Base-by-base conservation (phyloP, 2,888 invertebrate species). In the Tridacna gigas region DNA sequence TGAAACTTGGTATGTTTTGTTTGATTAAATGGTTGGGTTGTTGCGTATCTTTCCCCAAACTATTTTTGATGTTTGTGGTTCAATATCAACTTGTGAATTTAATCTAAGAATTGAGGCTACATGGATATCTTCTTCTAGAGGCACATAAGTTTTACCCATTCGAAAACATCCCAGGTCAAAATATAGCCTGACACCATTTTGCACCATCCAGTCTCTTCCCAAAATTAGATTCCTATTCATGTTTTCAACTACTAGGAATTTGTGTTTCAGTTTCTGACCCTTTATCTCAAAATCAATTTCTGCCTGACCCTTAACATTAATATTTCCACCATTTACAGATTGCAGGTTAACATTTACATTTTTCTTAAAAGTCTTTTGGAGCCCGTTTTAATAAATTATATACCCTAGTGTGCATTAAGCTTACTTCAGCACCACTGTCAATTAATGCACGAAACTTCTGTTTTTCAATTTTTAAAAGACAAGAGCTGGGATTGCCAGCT, bases 151-250 rank as follows among this genome's bases (percentile, higher is more conserved):
- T 9, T 22, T 61, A 61, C n/a, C 11, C n/a, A 61, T 61, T n/a
- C 61, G 12, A 12, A 61, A 61, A 12, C 12, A n/a, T 15, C 61
- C 61, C 61, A 61, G n/a, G n/a, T 15, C 61, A 61, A 61, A 61
- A 60, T 81, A 81, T 0, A 77, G 3, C 11, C 76, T 22, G 1
- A 77, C 77, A 3, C 73, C 37, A 28, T 67, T 60, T 22, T 61
- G 13, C 12, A 18, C 18, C 3, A 77, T n/a, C 77, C 76, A 81
- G n/a, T 81, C 81, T 28, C 45, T 28, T 0, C 81, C 81, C 47
- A 81, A 77, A 45, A 81, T 73, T 1, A 81, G 0, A 28, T 81
- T 81, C 47, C 81, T 71, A 45, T 77, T 81, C 28, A 77, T 63
- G 3, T 65, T 37, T 5, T 63, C 18, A 25, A 82, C 81, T 11